Evolutionary conservation across 2,888 invertebrate genomes (phyloP).

Genomic region (Bombyx huttoni): DNA sequence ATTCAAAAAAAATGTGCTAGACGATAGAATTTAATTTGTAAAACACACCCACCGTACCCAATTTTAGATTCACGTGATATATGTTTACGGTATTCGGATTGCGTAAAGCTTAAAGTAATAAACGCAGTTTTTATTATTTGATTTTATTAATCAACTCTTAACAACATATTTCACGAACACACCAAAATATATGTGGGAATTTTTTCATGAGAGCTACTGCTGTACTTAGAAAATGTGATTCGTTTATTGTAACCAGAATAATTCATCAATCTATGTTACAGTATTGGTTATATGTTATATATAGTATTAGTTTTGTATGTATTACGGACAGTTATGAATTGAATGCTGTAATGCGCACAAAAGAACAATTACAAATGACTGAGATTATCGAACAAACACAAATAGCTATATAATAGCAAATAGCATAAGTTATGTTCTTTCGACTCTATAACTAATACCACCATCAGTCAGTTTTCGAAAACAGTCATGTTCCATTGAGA

Average conservation of each 20-base stretch:
- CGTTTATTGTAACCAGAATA: not conserved
- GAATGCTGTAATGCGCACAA: no score
- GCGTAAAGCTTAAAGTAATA: slow-evolving; percentile 4
- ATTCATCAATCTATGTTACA: not conserved
- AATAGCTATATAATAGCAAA: no score
- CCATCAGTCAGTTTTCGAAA: no score
- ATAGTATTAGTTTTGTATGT: no score
- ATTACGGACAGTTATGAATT: no score
- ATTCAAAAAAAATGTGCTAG: not conserved
- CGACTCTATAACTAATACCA: no score
- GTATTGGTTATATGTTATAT: no score
- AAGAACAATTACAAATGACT: no score
- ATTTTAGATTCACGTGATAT: slow-evolving; percentile 8
- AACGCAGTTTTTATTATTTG: not conserved
- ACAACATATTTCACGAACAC: not conserved
- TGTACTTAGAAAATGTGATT: not conserved
- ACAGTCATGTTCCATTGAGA: no score
- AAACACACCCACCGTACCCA: not conserved
- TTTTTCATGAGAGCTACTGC: not conserved
- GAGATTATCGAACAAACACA: no score
- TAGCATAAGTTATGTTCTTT: no score
- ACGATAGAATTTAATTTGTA: not conserved
- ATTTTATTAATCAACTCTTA: not conserved
- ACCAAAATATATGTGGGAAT: not conserved
- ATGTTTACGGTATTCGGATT: slow-evolving; percentile 7